A percentile compares a stretch with the other conserved stretches of the same genome.
phyloP scores from a whole-genome alignment of 1,140 invertebrate species.

The Atta cephalotes region DNA sequence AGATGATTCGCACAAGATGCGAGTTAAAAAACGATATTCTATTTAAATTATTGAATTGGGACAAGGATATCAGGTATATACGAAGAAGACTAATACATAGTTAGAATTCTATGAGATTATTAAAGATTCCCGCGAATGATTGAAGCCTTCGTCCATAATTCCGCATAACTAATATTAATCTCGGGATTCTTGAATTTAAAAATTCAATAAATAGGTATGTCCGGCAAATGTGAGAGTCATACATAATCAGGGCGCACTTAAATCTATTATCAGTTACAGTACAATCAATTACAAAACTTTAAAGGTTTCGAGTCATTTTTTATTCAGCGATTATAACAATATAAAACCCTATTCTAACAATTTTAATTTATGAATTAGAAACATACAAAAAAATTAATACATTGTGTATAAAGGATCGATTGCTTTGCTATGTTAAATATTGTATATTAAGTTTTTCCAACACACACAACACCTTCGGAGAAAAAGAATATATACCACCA shows the following conservation, averaged over 20 bases:
- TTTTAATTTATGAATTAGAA: constrained; percentile 4
- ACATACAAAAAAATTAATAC: not conserved
- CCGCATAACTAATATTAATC: not conserved
- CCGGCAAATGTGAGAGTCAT: no score
- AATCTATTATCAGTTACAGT: no score
- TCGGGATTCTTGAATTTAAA: no score
- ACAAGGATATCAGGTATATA: constrained; percentile 36
- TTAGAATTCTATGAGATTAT: constrained; percentile 23
- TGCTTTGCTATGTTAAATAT: not conserved
- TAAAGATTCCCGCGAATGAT: constrained; percentile 8
- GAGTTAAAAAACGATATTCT: constrained; percentile 26
- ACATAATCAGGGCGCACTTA: no score
- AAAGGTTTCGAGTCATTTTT: no score
- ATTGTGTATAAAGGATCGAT: not conserved
- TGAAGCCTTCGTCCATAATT: constrained; percentile 21
- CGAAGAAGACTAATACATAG: not conserved
- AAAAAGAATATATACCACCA: not conserved
- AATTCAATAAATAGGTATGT: no score
- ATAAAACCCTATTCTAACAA: not conserved
- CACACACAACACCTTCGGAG: no score
- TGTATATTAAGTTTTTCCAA: not conserved
- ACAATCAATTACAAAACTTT: no score
- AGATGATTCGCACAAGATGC: not conserved
- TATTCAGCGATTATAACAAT: no score
- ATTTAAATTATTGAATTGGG: constrained; percentile 27